These are phyloP conservation scores for Eidolon helvum DNA, from an alignment of 2,113 vertebrate species.

Conservation along the genomic window DNA sequence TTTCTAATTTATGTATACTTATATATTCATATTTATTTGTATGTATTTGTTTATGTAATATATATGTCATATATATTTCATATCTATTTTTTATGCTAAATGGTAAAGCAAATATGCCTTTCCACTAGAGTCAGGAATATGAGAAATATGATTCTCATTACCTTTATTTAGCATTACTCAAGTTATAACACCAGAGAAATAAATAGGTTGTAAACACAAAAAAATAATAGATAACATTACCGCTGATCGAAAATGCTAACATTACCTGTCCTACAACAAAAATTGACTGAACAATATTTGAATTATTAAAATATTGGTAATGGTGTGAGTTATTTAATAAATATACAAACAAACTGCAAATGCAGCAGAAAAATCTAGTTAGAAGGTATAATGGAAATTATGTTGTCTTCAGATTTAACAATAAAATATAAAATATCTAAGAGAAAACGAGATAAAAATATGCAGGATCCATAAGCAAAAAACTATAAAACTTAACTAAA, in stretches of 20 bases:
- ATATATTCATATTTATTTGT: background rate
- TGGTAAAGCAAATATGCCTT: background rate
- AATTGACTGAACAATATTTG: background rate
- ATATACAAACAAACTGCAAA: background rate
- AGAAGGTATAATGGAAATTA: background rate
- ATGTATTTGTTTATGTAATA: background rate
- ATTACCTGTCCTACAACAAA: background rate
- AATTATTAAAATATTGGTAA: slow-evolving; percentile 15
- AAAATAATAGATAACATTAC: background rate
- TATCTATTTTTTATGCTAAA: background rate
- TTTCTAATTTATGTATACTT: background rate
- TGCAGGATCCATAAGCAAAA: background rate
- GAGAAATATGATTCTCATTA: background rate
- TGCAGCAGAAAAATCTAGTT: background rate
- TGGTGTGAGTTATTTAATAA: background rate
- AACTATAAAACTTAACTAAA: slow-evolving; percentile 6
- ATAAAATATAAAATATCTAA: background rate
- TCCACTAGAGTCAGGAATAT: background rate
- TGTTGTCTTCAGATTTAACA: slow-evolving; percentile 1
- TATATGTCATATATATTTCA: background rate
- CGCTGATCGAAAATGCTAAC: background rate
- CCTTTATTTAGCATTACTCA: background rate
- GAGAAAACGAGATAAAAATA: background rate
- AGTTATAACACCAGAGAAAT: background rate
- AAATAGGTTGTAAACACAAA: background rate